These are phyloP conservation scores for Cynaeus angustus DNA, from an alignment of 2,888 invertebrate species.

Conservation along the genomic window DNA sequence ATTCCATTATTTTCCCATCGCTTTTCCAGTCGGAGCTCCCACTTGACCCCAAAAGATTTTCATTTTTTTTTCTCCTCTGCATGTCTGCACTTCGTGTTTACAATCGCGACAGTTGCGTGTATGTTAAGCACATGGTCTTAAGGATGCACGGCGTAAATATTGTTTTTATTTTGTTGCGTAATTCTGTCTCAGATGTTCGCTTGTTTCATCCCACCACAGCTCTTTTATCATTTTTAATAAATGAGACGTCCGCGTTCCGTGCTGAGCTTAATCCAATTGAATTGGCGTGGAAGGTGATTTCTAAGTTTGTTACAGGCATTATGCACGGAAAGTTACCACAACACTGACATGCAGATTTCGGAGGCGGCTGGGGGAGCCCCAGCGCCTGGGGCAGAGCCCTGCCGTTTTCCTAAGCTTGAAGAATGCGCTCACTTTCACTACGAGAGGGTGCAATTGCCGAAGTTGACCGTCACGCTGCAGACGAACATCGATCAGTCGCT, in stretches of 20 bases:
- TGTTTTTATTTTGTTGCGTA: slow-evolving; percentile 43
- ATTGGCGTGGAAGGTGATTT: slow-evolving; percentile 8
- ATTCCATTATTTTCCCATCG: slow-evolving; percentile 8
- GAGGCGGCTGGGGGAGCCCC: slow-evolving; percentile 66
- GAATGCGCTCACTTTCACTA: slow-evolving; percentile 99
- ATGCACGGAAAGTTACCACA: slow-evolving; percentile 67
- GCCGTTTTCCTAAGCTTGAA: slow-evolving; percentile 90
- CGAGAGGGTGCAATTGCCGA: slow-evolving; percentile 93
- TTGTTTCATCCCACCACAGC: slow-evolving; percentile 5
- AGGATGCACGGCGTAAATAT: slow-evolving; percentile 39
- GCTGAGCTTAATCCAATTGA: not conserved
- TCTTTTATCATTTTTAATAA: slow-evolving; percentile 17
- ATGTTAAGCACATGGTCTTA: slow-evolving; percentile 44
- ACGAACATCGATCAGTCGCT: slow-evolving; percentile 71
- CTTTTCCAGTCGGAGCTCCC: slow-evolving; percentile 8
- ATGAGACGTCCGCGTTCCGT: not conserved
- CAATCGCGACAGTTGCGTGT: slow-evolving; percentile 23
- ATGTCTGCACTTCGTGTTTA: slow-evolving; percentile 21
- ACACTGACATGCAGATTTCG: slow-evolving; percentile 69
- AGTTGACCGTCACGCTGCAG: slow-evolving; percentile 75
- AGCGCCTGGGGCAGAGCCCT: slow-evolving; percentile 68
- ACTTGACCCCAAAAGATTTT: slow-evolving; percentile 11
- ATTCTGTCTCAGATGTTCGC: slow-evolving; percentile 28
- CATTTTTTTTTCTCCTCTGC: slow-evolving; percentile 9
- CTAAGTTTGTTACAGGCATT: slow-evolving; percentile 64